These are phyloP conservation scores for Mantis religiosa DNA, from an alignment of 2,888 invertebrate genomes.

Conservation along the genomic window DNA sequence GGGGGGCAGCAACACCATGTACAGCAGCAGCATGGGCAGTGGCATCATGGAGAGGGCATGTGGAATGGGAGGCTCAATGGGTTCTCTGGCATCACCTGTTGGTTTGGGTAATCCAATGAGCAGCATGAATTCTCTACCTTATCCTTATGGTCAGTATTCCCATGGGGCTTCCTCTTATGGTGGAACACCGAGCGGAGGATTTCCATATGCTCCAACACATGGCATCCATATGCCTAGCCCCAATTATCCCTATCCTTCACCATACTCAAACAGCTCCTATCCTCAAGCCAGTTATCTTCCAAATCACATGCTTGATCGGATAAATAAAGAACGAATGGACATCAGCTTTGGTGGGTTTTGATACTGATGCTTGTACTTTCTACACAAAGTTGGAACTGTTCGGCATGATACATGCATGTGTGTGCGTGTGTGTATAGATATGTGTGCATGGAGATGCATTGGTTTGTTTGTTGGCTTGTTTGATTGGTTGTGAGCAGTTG, in stretches of 20 bases:
- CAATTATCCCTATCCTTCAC: constrained; percentile 58
- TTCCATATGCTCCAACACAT: constrained; percentile 47
- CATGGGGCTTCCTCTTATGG: constrained; percentile 39
- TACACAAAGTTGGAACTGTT: neutral
- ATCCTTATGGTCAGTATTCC: constrained; percentile 43
- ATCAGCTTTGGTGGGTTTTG: constrained; percentile 52
- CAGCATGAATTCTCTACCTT: constrained; percentile 35
- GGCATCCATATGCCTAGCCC: constrained; percentile 65
- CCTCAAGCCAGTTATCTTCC: constrained; percentile 41
- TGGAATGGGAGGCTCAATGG: constrained; percentile 36
- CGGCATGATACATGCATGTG: neutral
- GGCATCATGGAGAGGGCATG: constrained; percentile 33
- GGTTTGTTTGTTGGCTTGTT: neutral
- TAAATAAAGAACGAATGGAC: constrained; percentile 49
- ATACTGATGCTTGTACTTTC: constrained; percentile 33
- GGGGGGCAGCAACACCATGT: constrained; percentile 30
- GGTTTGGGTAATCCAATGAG: constrained; percentile 35
- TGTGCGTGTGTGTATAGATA: neutral
- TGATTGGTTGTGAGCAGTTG: no score
- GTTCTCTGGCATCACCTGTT: constrained; percentile 22
- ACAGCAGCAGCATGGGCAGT: constrained; percentile 28
- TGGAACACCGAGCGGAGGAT: constrained; percentile 33
- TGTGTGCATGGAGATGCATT: neutral
- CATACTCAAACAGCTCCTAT: constrained; percentile 43
- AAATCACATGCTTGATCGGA: constrained; percentile 49